These are phyloP conservation scores for Proteles cristata DNA, from an alignment of 2,113 vertebrate genomes.

Conservation along the genomic window DNA sequence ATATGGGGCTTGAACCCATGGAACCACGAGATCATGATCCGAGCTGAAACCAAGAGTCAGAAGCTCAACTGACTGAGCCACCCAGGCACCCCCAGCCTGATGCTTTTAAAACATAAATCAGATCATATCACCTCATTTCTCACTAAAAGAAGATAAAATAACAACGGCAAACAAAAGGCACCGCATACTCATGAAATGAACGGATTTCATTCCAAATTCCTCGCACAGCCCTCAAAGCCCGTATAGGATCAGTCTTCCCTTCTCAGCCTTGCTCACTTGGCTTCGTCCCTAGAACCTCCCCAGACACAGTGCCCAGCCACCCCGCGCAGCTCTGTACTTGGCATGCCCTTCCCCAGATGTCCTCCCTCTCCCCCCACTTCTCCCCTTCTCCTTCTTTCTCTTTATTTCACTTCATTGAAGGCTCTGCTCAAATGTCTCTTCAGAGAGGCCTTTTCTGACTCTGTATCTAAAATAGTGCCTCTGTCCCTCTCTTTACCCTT, in stretches of 20 bases:
- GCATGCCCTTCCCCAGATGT: not conserved
- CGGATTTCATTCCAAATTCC: not conserved
- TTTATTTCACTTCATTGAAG: not conserved
- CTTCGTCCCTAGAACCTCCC: not conserved
- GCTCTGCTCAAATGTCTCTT: not conserved
- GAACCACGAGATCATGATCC: not conserved
- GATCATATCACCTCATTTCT: not conserved
- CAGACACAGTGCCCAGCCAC: not conserved
- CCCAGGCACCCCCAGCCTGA: not conserved
- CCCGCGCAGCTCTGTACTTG: not conserved
- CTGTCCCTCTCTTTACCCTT: not conserved
- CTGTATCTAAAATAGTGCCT: not conserved
- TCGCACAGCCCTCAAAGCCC: not conserved
- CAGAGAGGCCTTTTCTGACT: not conserved
- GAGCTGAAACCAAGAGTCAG: not conserved
- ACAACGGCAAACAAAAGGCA: not conserved
- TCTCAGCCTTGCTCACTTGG: not conserved
- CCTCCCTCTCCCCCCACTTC: accelerated
- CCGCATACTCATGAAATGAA: not conserved
- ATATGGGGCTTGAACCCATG: not conserved
- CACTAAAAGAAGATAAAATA: not conserved
- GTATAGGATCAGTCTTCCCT: too few species aligned
- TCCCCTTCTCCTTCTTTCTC: too few species aligned
- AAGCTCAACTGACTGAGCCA: not conserved
- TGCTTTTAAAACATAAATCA: not conserved